Evolutionary conservation across 2,113 vertebrate genomes (phyloP).

Genomic region (Tinamus guttatus): DNA sequence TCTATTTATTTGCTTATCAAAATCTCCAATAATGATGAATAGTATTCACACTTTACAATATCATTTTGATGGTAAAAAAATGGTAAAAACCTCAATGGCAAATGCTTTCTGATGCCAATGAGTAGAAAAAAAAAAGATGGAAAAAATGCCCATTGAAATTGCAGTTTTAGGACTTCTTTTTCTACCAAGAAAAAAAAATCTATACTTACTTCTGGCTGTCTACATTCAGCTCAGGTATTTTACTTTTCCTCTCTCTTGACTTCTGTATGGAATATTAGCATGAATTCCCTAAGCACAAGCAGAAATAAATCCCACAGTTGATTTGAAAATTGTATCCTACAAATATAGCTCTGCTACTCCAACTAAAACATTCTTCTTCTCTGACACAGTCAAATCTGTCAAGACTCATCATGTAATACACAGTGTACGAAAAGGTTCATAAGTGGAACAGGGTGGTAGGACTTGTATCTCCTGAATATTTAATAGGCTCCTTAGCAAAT

Average conservation of each 20-base stretch:
- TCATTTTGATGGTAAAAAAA: too few relatives aligned
- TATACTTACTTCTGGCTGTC: neutral
- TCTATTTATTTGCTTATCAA: neutral
- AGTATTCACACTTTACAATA: neutral
- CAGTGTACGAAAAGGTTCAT: neutral
- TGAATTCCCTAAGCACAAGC: neutral
- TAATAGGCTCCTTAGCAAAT: neutral
- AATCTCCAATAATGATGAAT: neutral
- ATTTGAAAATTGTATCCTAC: neutral
- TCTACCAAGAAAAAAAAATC: neutral
- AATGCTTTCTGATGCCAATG: neutral
- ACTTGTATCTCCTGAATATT: neutral
- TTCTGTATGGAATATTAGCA: neutral
- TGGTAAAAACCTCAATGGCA: too few relatives aligned
- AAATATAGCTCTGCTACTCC: neutral
- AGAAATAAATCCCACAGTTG: neutral
- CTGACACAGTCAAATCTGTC: neutral
- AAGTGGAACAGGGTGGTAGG: neutral
- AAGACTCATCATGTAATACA: neutral
- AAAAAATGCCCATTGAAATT: fast-evolving
- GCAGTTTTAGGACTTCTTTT: neutral
- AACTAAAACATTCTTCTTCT: neutral
- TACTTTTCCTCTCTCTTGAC: neutral
- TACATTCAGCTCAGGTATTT: neutral
- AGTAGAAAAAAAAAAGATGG: neutral